A percentile compares a stretch with the other conserved stretches of the same genome.
These are phyloP conservation scores for Piscicola geometra DNA, from an alignment of 2,888 invertebrate species.

Conservation along the genomic window DNA sequence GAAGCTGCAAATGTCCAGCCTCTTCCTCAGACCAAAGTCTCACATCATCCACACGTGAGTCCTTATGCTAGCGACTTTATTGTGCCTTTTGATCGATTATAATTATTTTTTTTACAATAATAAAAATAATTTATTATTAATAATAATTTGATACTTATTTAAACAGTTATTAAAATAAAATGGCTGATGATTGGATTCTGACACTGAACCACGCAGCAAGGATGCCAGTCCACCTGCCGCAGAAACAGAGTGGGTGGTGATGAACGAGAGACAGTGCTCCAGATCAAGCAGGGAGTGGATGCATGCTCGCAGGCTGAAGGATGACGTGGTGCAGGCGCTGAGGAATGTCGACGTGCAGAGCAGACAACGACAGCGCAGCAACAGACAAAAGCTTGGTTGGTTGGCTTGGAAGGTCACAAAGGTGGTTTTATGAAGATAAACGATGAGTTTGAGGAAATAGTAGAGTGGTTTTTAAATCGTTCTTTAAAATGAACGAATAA, in stretches of 20 bases:
- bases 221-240: conserved; percentile 5
- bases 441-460: no score
- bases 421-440: no score
- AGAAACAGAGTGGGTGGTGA: conserved; percentile 17
- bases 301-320: conserved; percentile 55
- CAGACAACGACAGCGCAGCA: conserved; percentile 64
- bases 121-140: no score
- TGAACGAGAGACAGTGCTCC: conserved; percentile 55
- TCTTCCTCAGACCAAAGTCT: conserved; percentile 5
- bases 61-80: not conserved
- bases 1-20: not conserved
- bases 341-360: conserved; percentile 57
- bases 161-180: no score
- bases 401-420: not conserved
- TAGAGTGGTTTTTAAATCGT: not conserved
- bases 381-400: conserved; percentile 74
- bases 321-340: conserved; percentile 54
- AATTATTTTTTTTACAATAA: not conserved
- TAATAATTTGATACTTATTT: no score
- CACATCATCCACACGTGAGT: conserved; percentile 5
- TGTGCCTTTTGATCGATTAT: not conserved
- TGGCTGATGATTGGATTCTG: no score
- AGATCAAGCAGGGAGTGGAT: conserved; percentile 81
- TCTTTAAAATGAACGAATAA: not conserved
- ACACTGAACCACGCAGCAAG: no score